Percentiles rank a stretch among this genome's conserved stretches.
phyloP scores from a whole-genome alignment of 53 echinoderm and acorn worm genomes.

The Henricia sp. region DNA sequence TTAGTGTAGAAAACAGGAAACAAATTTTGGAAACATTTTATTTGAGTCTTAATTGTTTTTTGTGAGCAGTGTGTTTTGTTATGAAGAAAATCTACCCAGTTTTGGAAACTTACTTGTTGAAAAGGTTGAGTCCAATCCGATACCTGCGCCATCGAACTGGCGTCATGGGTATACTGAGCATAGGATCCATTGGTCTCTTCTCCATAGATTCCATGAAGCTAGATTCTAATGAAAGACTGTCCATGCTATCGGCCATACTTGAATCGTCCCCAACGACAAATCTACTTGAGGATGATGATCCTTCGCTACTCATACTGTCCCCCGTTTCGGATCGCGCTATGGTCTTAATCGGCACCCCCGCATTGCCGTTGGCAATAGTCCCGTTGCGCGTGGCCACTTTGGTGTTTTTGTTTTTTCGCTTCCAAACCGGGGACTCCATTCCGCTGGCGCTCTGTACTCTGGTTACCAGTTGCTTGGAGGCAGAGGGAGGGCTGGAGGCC shows the following conservation, averaged over 20 bases:
- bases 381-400: conserved; percentile 79
- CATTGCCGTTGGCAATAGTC: conserved; percentile 78
- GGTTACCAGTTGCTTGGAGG: conserved; percentile 74
- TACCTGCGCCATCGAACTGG: conserved; percentile 86
- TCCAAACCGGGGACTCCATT: conserved; percentile 98
- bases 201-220: conserved; percentile 83
- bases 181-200: conserved; percentile 81
- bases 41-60: no score
- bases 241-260: conserved; percentile 86
- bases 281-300: conserved; percentile 90
- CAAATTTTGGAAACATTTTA: no score
- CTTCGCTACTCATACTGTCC: conserved; percentile 97
- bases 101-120: conserved; percentile 93
- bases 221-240: conserved; percentile 85
- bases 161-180: conserved; percentile 94
- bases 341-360: conserved; percentile 54
- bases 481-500: conserved; percentile 56
- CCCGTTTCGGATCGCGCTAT: conserved; percentile 90
- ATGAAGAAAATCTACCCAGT: neutral
- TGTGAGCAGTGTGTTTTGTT: neutral
- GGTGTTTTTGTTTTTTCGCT: conserved; percentile 85
- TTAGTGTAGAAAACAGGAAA: no score
- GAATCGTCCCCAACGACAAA: conserved; percentile 89
- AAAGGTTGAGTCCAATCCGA: conserved; percentile 94
- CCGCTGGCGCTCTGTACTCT: conserved; percentile 84